phyloP scores from a whole-genome alignment of 2,797 vertebrate genomes.

The Tenualosa thibaudeaui region DNA sequence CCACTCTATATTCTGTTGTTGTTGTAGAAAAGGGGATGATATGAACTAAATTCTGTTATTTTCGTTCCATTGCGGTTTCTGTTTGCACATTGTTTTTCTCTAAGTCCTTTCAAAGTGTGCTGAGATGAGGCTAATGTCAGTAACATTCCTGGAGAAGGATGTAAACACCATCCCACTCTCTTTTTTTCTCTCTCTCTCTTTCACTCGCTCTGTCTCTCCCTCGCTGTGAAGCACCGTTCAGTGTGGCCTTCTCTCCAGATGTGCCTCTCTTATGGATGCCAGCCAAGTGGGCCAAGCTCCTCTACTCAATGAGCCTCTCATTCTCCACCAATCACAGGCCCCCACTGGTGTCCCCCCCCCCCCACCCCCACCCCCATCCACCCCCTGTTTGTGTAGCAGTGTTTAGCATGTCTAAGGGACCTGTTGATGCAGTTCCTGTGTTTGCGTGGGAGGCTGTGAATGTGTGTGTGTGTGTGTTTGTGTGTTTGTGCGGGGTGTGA shows the following conservation, averaged over 20 bases:
- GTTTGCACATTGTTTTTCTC: conserved; percentile 6
- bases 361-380: too few relatives aligned
- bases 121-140: not conserved
- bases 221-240: not conserved
- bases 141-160: not conserved
- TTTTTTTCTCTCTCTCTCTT: not conserved
- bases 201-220: not conserved
- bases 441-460: conserved; percentile 42
- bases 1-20: conserved; percentile 3
- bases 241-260: conserved; percentile 40
- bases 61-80: not conserved
- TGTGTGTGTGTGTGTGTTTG: conserved; percentile 19
- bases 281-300: conserved; percentile 36
- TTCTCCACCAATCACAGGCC: conserved; percentile 1
- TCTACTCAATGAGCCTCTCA: conserved; percentile 7
- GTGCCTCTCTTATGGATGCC: conserved; percentile 26
- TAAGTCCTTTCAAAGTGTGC: not conserved
- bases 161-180: conserved; percentile 10
- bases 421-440: not conserved
- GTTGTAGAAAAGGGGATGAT: not conserved
- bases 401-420: conserved; percentile 23
- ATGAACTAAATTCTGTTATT: not conserved
- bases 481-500: not conserved
- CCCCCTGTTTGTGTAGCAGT: not conserved
- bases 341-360: not conserved